A percentile compares a stretch with the other conserved stretches of the same genome.
These are phyloP conservation scores for Ormyrus labotus DNA, from an alignment of 2,888 invertebrate species.

Conservation along the genomic window DNA sequence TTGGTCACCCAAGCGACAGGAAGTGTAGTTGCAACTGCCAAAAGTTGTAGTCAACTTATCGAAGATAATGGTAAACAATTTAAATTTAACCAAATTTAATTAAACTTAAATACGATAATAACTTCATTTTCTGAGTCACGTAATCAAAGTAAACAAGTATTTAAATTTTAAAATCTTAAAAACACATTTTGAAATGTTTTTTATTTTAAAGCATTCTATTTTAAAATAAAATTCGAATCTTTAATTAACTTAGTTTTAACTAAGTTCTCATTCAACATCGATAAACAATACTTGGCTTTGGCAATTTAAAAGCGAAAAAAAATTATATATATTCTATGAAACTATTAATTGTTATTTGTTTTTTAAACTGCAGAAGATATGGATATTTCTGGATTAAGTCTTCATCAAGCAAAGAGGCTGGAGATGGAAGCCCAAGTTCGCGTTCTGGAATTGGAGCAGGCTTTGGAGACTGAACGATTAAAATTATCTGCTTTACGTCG, in stretches of 20 bases:
- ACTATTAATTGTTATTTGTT: conserved; percentile 20
- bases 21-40: conserved; percentile 94
- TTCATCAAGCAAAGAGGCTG: conserved; percentile 95
- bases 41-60: conserved; percentile 90
- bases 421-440: conserved; percentile 99
- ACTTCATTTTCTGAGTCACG: background rate
- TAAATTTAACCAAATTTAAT: background rate
- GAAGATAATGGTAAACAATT: conserved; percentile 84
- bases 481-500: conserved; percentile 90
- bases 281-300: no score
- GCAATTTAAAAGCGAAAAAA: background rate
- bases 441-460: conserved; percentile 94
- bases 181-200: background rate
- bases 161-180: background rate
- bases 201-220: background rate
- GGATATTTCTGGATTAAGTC: conserved; percentile 91
- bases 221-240: background rate
- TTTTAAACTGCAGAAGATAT: conserved; percentile 83
- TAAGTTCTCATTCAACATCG: no score
- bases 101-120: background rate
- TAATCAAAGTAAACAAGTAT: background rate
- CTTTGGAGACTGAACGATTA: conserved; percentile 91
- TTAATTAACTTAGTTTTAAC: no score
- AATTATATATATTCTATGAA: background rate
- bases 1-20: conserved; percentile 94